These are phyloP conservation scores for Aurelia aurita DNA, from an alignment of 30 jellyfish, hydroid and myxozoan genomes.

Conservation along the genomic window DNA sequence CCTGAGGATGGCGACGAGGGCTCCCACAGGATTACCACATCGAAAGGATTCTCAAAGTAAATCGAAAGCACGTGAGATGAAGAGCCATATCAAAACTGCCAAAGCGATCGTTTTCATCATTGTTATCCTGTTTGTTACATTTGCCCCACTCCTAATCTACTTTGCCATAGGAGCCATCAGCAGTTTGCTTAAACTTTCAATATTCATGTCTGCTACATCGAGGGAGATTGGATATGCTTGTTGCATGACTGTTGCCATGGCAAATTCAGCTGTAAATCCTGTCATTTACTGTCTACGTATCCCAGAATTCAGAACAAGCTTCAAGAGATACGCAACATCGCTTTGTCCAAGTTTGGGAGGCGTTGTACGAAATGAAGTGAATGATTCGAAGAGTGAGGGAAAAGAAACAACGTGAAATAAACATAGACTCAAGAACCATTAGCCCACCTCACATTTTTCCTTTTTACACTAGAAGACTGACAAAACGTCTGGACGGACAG, in stretches of 20 bases:
- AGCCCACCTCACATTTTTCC: no score
- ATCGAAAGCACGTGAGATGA: background rate
- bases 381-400: no score
- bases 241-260: slow-evolving; percentile 19
- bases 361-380: no score
- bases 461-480: no score
- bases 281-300: slow-evolving; percentile 30
- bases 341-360: no score
- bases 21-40: background rate
- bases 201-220: background rate
- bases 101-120: slow-evolving; percentile 4
- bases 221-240: slow-evolving; percentile 25
- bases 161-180: background rate
- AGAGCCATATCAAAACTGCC: background rate
- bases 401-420: no score
- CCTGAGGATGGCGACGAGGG: background rate
- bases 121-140: slow-evolving; percentile 3
- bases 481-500: no score
- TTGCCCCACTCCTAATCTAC: slow-evolving; percentile 6
- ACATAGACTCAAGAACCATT: no score
- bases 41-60: background rate
- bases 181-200: background rate
- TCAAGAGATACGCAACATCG: background rate
- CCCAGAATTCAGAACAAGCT: slow-evolving; percentile 28
- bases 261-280: slow-evolving; percentile 30